Conservation (phyloP, 2,888 invertebrate genomes). For the Drosophila hawaiiensis region DNA sequence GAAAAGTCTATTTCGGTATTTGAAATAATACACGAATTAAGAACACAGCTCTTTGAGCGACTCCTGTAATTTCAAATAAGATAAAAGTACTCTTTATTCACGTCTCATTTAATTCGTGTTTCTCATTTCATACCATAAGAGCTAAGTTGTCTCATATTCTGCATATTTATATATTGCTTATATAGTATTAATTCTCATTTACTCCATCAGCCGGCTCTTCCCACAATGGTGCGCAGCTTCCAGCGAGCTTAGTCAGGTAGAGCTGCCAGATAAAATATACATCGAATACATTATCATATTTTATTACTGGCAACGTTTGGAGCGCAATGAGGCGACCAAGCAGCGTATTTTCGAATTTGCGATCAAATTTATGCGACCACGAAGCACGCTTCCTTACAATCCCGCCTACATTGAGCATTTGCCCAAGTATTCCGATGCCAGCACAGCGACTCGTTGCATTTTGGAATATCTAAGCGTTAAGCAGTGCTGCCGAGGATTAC, state of each 20-base stretch:
- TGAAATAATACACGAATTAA: not conserved
- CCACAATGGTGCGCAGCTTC: slow-evolving; percentile 58
- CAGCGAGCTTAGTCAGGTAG: slow-evolving; percentile 56
- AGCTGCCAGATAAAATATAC: slow-evolving; percentile 72
- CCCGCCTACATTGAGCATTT: slow-evolving; percentile 60
- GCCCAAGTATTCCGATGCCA: slow-evolving; percentile 56
- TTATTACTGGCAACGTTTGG: slow-evolving; percentile 72
- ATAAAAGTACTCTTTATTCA: not conserved
- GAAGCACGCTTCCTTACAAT: slow-evolving; percentile 58
- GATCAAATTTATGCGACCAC: slow-evolving; percentile 73
- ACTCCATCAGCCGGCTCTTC: slow-evolving; percentile 53
- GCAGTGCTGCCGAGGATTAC: slow-evolving; percentile 55
- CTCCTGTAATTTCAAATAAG: not conserved
- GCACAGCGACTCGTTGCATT: slow-evolving; percentile 68
- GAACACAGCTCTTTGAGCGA: not conserved
- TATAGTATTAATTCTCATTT: not conserved
- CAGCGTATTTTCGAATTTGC: slow-evolving; percentile 69
- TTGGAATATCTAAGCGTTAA: slow-evolving; percentile 62
- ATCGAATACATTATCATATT: slow-evolving; percentile 78
- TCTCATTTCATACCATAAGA: not conserved
- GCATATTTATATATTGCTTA: not conserved
- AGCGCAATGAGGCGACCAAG: slow-evolving; percentile 51
- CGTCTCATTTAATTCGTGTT: not conserved
- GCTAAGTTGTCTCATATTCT: not conserved
- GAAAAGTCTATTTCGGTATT: not conserved